Conservation (phyloP, 2,888 invertebrate genomes). For the Dione vanillae region DNA sequence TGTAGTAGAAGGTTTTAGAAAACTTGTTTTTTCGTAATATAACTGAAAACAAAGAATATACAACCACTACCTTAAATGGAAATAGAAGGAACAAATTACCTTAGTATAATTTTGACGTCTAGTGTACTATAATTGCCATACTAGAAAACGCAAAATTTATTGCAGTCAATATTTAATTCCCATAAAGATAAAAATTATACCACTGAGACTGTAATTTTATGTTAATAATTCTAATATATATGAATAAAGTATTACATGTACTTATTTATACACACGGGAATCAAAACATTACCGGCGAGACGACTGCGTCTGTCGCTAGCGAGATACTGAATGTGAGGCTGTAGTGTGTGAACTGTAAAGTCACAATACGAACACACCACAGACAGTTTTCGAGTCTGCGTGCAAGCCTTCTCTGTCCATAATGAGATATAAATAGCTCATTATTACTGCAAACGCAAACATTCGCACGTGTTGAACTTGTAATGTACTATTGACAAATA, state of each 20-base stretch:
- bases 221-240: not conserved
- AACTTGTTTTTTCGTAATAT: slow-evolving; percentile 8
- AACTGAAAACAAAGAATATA: slow-evolving; percentile 5
- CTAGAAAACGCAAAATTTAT: slow-evolving; percentile 17
- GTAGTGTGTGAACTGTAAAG: slow-evolving; percentile 33
- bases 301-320: slow-evolving; percentile 57
- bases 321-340: slow-evolving; percentile 57
- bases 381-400: slow-evolving; percentile 28
- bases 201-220: not conserved
- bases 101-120: slow-evolving; percentile 41
- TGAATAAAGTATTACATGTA: not conserved
- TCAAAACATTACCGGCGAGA: slow-evolving; percentile 43
- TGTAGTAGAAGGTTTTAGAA: slow-evolving; percentile 6
- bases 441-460: slow-evolving; percentile 11
- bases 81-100: slow-evolving; percentile 22
- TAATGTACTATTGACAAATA: not conserved
- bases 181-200: not conserved
- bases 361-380: slow-evolving; percentile 29
- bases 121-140: slow-evolving; percentile 42
- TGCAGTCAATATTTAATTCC: slow-evolving; percentile 5
- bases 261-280: slow-evolving; percentile 34
- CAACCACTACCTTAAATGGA: slow-evolving; percentile 5
- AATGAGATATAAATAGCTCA: slow-evolving; percentile 14
- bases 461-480: not conserved
- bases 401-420: not conserved